Evolutionary conservation across 2,797 vertebrate genomes (phyloP), one percentile per base, ranked within the genome.

Genomic region (Falco berigora): DNA sequence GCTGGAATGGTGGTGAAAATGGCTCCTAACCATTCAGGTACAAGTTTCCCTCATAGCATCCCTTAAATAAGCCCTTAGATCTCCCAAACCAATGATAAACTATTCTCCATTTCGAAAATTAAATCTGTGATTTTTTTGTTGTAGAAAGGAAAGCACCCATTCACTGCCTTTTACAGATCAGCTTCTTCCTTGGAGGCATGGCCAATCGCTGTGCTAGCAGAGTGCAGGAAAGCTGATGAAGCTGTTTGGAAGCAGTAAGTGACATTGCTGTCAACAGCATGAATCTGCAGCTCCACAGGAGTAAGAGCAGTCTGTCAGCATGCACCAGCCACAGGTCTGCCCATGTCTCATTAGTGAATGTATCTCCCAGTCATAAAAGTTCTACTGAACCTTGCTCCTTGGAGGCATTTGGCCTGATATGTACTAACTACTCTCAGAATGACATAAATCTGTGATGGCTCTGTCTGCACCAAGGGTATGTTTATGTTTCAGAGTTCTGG

Each of bases 11-110:
- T 42, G 83, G 28, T 61, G 83, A 92, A 92, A 93, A 95, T 19
- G 40, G 56, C 27, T 89, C 34, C 55, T 38, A 67, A 63, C 12
- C 67, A 68, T 92, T 91, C 96, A 96, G 89, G 91, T 96, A 96
- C 92, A 90, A 94, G 96, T 94, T 97, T 96, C 93, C 1, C 9
- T 87, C 46, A 40, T 4, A n/a, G 6, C 67, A 68, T 9, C 28
- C 28, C 62, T 87, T 79, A 84, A 91, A 88, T 12, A 73, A 64
- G 74, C 21, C 22, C 27, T 79, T 27, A 52, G 42, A 36, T 53
- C 62, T 76, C 40, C 40, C 63, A 93, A 84, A 61, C 9, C 49
- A 71, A 50, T 8, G 12, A 22, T 44, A 72, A 78, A 18, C 32
- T 68, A 7, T 49, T 55, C 82, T 82, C 34, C 40, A n/a, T 52